phyloP scores from a whole-genome alignment of 2,888 invertebrate genomes.

The Sicus ferrugineus region DNA sequence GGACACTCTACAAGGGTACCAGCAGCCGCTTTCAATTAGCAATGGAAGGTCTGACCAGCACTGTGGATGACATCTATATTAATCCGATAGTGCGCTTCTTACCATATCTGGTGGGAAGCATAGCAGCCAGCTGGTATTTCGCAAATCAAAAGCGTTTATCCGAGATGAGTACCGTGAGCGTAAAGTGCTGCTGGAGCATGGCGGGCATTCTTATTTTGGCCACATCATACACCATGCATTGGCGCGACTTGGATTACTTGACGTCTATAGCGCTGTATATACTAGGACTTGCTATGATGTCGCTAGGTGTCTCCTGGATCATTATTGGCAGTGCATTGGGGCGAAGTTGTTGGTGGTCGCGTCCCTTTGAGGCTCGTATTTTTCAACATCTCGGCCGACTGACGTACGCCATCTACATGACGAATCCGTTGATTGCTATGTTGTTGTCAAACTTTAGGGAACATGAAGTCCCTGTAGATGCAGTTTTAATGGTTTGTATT shows the following conservation, averaged over 20 bases:
- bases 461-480: too few species aligned
- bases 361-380: slow-evolving; percentile 58
- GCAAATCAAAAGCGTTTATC: slow-evolving; percentile 49
- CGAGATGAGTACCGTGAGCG: slow-evolving; percentile 40
- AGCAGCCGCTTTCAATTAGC: slow-evolving; percentile 52
- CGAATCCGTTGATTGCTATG: slow-evolving; percentile 69
- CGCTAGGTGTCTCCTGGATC: slow-evolving; percentile 68
- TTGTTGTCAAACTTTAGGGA: slow-evolving; percentile 63
- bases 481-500: too few species aligned
- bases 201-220: slow-evolving; percentile 52
- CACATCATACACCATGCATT: slow-evolving; percentile 55
- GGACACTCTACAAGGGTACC: slow-evolving; percentile 52
- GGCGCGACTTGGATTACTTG: slow-evolving; percentile 62
- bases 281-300: slow-evolving; percentile 65
- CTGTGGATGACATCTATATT: slow-evolving; percentile 63
- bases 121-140: slow-evolving; percentile 64
- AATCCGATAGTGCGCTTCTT: slow-evolving; percentile 66
- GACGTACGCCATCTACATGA: slow-evolving; percentile 69
- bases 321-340: slow-evolving; percentile 68
- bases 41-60: slow-evolving; percentile 56
- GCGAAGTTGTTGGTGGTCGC: slow-evolving; percentile 65
- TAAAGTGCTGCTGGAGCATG: slow-evolving; percentile 54
- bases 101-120: slow-evolving; percentile 65
- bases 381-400: slow-evolving; percentile 67
- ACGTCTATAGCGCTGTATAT: slow-evolving; percentile 67